Evolutionary conservation across 2,888 invertebrate genomes (phyloP).

Genomic region (Ennomos fuscantarius): DNA sequence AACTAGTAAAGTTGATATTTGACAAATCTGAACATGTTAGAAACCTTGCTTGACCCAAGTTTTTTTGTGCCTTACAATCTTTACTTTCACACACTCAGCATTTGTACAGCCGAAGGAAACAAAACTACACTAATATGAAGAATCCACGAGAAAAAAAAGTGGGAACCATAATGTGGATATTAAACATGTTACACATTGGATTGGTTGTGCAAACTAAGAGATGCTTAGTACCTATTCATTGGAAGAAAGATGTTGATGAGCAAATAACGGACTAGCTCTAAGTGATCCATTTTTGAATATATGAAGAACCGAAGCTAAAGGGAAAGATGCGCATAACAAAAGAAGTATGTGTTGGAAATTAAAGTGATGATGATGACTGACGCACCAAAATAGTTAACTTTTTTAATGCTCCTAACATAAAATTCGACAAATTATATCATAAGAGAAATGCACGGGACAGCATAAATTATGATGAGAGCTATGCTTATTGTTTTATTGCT

Average conservation of each 20-base stretch:
- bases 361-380: constrained; percentile 38
- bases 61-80: constrained; percentile 50
- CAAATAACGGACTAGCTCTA: constrained; percentile 46
- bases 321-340: constrained; percentile 29
- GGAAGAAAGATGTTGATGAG: constrained; percentile 47
- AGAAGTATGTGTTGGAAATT: constrained; percentile 30
- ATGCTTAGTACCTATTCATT: constrained; percentile 59
- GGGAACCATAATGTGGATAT: constrained; percentile 55
- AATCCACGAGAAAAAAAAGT: constrained; percentile 50
- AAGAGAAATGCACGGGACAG: constrained; percentile 40
- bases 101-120: constrained; percentile 57
- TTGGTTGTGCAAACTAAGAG: constrained; percentile 58
- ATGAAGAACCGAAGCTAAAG: constrained; percentile 33
- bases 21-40: constrained; percentile 35
- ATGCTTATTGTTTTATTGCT: constrained; percentile 53
- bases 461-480: constrained; percentile 55
- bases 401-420: constrained; percentile 32
- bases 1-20: constrained; percentile 15
- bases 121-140: constrained; percentile 53
- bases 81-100: constrained; percentile 62
- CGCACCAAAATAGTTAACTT: constrained; percentile 36
- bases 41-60: constrained; percentile 50
- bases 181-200: constrained; percentile 58
- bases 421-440: constrained; percentile 43
- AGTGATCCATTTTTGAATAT: constrained; percentile 47